Percentiles rank a stretch among this genome's conserved stretches.
Evolutionary conservation across 2,888 invertebrate genomes (phyloP).

Genomic region (Drosophila stalkeri): DNA sequence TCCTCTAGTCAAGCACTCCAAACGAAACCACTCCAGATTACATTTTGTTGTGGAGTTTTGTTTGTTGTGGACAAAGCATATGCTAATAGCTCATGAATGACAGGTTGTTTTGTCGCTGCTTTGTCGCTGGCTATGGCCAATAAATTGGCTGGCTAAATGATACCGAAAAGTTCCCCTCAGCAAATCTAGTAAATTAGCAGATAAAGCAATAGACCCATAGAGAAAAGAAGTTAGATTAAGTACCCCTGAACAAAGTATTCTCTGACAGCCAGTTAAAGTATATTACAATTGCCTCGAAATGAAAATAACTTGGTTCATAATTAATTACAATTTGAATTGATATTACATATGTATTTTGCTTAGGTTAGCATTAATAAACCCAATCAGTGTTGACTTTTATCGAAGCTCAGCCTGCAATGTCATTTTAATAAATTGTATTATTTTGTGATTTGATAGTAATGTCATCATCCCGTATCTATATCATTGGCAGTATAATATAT

Average conservation of each 20-base stretch:
- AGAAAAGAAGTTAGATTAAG: constrained; percentile 7
- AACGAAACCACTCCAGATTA: neutral
- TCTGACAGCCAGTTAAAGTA: neutral
- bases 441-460: too few species aligned
- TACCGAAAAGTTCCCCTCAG: constrained; percentile 13
- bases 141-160: constrained; percentile 41
- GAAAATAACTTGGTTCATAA: neutral
- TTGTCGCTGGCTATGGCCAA: constrained; percentile 22
- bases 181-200: constrained; percentile 7
- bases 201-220: constrained; percentile 9
- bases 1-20: neutral
- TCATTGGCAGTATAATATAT: too few species aligned
- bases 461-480: too few species aligned
- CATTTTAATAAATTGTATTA: too few species aligned
- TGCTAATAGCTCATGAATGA: constrained; percentile 47
- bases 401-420: too few species aligned
- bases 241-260: constrained; percentile 1
- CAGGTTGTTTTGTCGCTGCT: constrained; percentile 20
- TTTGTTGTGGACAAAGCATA: constrained; percentile 38
- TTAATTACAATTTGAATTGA: neutral
- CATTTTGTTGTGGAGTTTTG: neutral
- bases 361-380: neutral
- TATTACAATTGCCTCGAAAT: neutral
- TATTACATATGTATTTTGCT: neutral
- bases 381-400: too few species aligned